Evolutionary conservation across 2,113 vertebrate genomes (phyloP).

Genomic region (Myocastor coypus): DNA sequence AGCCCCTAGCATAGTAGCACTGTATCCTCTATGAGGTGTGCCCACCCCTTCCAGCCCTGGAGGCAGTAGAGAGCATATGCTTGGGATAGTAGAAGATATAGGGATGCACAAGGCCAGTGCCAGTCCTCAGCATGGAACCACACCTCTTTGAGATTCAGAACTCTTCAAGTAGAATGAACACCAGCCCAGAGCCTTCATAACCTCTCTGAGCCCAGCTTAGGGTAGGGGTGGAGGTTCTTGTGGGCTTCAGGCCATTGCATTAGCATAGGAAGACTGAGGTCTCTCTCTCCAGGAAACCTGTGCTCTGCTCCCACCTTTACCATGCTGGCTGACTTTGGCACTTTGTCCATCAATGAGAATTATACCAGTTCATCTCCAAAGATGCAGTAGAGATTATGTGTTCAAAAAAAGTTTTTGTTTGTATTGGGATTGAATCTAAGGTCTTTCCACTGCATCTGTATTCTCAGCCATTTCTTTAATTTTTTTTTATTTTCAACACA

Average conservation of each 20-base stretch:
- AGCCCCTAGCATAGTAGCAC: not conserved
- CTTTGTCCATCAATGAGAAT: not conserved
- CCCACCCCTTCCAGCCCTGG: not conserved
- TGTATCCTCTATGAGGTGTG: not conserved
- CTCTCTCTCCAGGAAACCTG: not conserved
- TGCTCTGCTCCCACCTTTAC: constrained; percentile 3
- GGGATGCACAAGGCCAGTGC: not conserved
- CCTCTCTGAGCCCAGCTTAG: not conserved
- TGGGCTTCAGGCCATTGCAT: not conserved
- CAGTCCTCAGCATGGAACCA: not conserved
- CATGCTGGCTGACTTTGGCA: not conserved
- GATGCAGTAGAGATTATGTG: not conserved
- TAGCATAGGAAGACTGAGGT: too few relatives aligned
- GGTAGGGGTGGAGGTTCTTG: not conserved
- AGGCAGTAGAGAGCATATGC: not conserved
- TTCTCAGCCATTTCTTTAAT: not conserved
- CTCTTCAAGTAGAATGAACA: not conserved
- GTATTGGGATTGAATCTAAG: not conserved
- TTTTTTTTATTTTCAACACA: not conserved
- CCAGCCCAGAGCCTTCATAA: not conserved
- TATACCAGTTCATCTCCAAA: not conserved
- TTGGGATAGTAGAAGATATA: not conserved
- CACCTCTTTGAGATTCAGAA: not conserved
- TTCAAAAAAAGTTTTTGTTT: not conserved
- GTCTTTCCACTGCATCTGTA: not conserved